Conservation (phyloP, 2,888 invertebrate genomes). For the Trachelus troglodyta region DNA sequence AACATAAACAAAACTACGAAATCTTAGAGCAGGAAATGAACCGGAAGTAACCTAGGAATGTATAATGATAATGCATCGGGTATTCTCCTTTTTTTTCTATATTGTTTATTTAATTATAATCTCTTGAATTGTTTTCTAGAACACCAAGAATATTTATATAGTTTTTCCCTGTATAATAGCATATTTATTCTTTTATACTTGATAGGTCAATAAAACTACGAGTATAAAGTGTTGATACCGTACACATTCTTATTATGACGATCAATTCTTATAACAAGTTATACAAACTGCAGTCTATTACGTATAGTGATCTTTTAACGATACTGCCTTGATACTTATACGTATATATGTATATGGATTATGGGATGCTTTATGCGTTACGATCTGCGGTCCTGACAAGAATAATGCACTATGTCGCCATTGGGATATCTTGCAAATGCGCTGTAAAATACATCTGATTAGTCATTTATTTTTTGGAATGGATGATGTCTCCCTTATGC, state of each 20-base stretch:
- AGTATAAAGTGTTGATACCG: background rate
- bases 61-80: background rate
- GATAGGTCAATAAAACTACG: background rate
- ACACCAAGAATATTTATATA: too few relatives aligned
- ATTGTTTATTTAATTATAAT: background rate
- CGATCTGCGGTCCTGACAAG: conserved; percentile 76
- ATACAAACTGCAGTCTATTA: background rate
- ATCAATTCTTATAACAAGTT: background rate
- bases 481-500: background rate
- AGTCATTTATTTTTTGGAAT: background rate
- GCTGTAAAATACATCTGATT: conserved; percentile 68
- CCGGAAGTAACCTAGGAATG: background rate
- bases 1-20: background rate
- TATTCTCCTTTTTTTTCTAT: background rate
- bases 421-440: conserved; percentile 93
- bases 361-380: conserved; percentile 28
- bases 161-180: background rate
- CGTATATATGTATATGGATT: background rate
- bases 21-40: background rate
- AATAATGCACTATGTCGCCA: conserved; percentile 93
- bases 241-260: background rate
- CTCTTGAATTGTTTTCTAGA: background rate
- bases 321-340: background rate
- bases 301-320: background rate
- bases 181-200: background rate